phyloP scores from a whole-genome alignment of 2,888 invertebrate genomes.

The Bombylius discolor region DNA sequence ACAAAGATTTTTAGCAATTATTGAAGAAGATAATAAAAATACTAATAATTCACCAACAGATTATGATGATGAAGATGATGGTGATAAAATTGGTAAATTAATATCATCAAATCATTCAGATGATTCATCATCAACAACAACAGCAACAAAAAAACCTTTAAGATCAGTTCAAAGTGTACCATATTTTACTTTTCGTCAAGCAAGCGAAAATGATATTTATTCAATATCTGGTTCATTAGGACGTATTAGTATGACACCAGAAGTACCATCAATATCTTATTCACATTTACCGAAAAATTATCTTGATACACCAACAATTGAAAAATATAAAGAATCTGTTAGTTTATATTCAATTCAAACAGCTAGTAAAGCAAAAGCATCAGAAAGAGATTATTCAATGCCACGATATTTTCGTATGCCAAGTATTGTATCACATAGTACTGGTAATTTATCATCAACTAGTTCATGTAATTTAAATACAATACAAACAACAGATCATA shows the following conservation, averaged over 20 bases:
- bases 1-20: slow-evolving; percentile 29
- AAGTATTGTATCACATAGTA: slow-evolving; percentile 30
- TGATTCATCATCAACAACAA: slow-evolving; percentile 15
- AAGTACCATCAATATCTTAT: slow-evolving; percentile 37
- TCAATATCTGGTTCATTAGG: slow-evolving; percentile 28
- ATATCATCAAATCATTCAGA: slow-evolving; percentile 20
- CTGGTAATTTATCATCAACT: slow-evolving; percentile 17
- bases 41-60: slow-evolving; percentile 10
- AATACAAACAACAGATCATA: slow-evolving; percentile 14
- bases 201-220: slow-evolving; percentile 35
- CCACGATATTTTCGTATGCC: slow-evolving; percentile 46
- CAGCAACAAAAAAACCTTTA: slow-evolving; percentile 22
- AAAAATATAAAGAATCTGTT: slow-evolving; percentile 33
- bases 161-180: slow-evolving; percentile 34
- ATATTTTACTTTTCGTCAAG: slow-evolving; percentile 28
- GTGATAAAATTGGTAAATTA: slow-evolving; percentile 23
- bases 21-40: slow-evolving; percentile 23
- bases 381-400: slow-evolving; percentile 47
- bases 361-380: slow-evolving; percentile 36
- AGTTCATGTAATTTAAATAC: slow-evolving; percentile 21
- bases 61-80: neutral
- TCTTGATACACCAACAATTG: slow-evolving; percentile 36
- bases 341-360: slow-evolving; percentile 40
- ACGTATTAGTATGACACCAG: slow-evolving; percentile 37
- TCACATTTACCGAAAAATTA: slow-evolving; percentile 35